These are phyloP conservation scores for Capitella teleta DNA, from an alignment of 1,140 invertebrate genomes.

Conservation along the genomic window DNA sequence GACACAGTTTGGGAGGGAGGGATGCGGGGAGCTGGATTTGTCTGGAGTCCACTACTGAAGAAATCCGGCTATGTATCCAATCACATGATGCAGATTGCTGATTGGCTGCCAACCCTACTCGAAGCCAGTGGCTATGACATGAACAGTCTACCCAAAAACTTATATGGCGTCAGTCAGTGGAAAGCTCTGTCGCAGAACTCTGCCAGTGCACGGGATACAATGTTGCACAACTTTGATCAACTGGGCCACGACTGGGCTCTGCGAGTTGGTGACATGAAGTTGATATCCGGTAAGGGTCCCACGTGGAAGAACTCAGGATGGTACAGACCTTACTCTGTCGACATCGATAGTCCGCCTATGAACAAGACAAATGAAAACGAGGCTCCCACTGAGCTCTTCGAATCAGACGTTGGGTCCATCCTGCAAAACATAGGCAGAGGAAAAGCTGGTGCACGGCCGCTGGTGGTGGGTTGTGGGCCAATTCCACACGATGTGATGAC, in stretches of 20 bases:
- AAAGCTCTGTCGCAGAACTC: constrained; percentile 50
- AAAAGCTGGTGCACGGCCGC: neutral
- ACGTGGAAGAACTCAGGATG: constrained; percentile 6
- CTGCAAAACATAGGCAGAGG: neutral
- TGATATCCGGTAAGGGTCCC: constrained; percentile 60
- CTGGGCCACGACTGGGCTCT: constrained; percentile 60
- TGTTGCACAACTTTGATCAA: constrained; percentile 84
- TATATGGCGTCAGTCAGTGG: constrained; percentile 75
- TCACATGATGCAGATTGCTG: constrained; percentile 68
- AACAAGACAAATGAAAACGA: neutral
- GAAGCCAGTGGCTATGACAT: constrained; percentile 42
- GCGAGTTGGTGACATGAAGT: constrained; percentile 65
- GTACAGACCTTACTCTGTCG: neutral
- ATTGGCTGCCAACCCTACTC: constrained; percentile 79
- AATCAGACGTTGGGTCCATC: neutral
- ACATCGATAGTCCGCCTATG: neutral
- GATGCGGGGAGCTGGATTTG: constrained; percentile 60
- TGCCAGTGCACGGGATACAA: constrained; percentile 51
- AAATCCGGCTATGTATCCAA: constrained; percentile 47
- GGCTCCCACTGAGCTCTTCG: neutral
- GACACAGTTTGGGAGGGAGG: constrained; percentile 81
- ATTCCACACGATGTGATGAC: constrained; percentile 26
- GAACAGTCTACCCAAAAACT: constrained; percentile 33
- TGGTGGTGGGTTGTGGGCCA: neutral
- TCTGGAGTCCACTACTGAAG: constrained; percentile 64